Percentiles rank a stretch among this genome's conserved stretches.
Evolutionary conservation across 2,113 vertebrate genomes (phyloP).

Genomic region (Eira barbara): DNA sequence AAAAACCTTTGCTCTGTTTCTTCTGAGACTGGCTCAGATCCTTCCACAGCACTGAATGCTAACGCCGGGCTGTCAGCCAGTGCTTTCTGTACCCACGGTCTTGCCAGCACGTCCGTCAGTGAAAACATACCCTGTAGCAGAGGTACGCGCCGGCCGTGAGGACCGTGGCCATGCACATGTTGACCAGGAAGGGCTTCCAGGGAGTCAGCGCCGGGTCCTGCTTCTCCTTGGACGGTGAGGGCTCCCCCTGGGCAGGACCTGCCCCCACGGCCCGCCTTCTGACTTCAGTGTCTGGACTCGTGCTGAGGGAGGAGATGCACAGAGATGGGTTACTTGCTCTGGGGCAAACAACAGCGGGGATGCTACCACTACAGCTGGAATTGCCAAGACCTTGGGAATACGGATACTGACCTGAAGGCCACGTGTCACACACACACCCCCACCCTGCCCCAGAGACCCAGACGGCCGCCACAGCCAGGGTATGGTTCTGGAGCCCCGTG

Average conservation of each 20-base stretch:
- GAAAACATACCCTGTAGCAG: constrained; percentile 94
- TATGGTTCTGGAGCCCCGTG: background rate
- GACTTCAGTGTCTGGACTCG: constrained; percentile 83
- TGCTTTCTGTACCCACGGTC: constrained; percentile 45
- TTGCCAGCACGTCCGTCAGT: constrained; percentile 80
- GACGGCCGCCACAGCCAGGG: background rate
- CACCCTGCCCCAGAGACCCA: background rate
- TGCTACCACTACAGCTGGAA: accelerated
- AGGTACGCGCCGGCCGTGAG: constrained; percentile 92
- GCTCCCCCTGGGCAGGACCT: constrained; percentile 67
- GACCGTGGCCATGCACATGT: constrained; percentile 91
- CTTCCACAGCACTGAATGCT: constrained; percentile 44
- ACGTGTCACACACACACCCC: background rate
- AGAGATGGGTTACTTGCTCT: background rate
- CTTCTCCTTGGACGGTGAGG: constrained; percentile 51
- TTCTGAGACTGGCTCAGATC: constrained; percentile 73
- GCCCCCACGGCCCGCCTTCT: constrained; percentile 79
- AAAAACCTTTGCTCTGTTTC: constrained; percentile 67
- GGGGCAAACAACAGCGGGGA: background rate
- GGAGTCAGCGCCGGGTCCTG: constrained; percentile 74
- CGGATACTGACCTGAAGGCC: background rate
- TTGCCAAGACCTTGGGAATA: background rate
- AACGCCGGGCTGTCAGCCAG: constrained; percentile 61
- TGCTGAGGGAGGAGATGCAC: constrained; percentile 59
- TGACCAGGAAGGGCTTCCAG: constrained; percentile 92